Percentiles rank a stretch among this genome's conserved stretches.
Conservation (phyloP, 2,113 vertebrate species). For the Lipotes vexillifer region DNA sequence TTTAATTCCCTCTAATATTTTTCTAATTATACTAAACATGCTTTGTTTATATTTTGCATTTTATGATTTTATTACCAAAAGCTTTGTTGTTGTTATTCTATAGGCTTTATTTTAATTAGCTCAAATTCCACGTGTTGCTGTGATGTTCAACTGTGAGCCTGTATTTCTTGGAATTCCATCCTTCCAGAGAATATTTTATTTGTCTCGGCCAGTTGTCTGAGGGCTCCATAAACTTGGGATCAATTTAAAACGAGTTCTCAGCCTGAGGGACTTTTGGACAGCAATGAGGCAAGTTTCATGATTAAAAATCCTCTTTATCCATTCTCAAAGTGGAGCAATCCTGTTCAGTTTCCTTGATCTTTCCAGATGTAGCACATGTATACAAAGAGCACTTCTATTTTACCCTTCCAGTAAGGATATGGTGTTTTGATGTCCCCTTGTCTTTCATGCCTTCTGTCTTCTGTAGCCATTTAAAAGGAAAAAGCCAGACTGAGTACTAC, state of each 20-base stretch:
- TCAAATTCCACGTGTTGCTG: neutral
- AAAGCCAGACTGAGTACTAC: neutral
- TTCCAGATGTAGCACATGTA: neutral
- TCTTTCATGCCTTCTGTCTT: neutral
- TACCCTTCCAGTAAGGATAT: neutral
- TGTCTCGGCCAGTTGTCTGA: neutral
- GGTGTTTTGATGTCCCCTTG: neutral
- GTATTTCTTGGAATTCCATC: neutral
- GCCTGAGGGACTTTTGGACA: neutral
- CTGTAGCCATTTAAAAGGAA: neutral
- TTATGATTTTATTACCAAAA: neutral
- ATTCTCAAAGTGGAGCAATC: neutral
- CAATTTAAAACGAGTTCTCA: neutral
- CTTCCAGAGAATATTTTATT: neutral
- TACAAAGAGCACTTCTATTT: neutral
- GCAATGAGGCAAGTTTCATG: neutral
- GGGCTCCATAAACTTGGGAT: neutral
- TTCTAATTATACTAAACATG: neutral
- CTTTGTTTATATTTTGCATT: neutral
- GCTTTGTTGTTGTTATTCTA: neutral
- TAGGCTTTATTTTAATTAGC: neutral
- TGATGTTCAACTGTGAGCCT: neutral
- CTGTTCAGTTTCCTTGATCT: neutral
- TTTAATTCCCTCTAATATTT: neutral
- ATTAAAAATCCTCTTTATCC: neutral